These are phyloP conservation scores for Folsomia manolachei DNA, from an alignment of 2,888 invertebrate species.

Conservation along the genomic window DNA sequence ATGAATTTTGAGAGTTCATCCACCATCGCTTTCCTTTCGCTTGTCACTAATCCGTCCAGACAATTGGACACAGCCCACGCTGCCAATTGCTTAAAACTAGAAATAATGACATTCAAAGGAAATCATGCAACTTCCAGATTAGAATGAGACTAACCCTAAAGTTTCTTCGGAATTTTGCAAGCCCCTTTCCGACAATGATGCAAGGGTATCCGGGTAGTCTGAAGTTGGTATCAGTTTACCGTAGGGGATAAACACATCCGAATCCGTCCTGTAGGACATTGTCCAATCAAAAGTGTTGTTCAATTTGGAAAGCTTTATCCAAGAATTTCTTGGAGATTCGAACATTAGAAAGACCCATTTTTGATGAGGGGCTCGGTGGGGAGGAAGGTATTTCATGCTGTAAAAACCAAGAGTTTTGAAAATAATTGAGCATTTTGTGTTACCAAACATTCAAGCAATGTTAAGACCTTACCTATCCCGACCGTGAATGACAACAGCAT, in stretches of 20 bases:
- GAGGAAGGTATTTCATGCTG: slow-evolving; percentile 25
- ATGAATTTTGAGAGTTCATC: slow-evolving; percentile 43
- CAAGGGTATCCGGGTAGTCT: too few relatives aligned
- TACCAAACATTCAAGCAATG: too few relatives aligned
- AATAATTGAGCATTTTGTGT: not conserved
- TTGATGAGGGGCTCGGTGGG: slow-evolving; percentile 35
- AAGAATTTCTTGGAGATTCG: slow-evolving; percentile 44
- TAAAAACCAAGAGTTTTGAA: not conserved
- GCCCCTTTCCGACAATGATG: not conserved
- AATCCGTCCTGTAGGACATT: slow-evolving; percentile 40
- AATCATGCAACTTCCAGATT: too few relatives aligned
- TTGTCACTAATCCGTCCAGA: slow-evolving; percentile 27
- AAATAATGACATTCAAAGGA: not conserved
- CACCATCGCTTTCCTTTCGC: slow-evolving; percentile 44
- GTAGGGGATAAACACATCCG: slow-evolving; percentile 45
- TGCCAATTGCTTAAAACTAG: slow-evolving; percentile 36
- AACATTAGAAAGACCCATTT: slow-evolving; percentile 44
- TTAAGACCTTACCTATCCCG: slow-evolving; percentile 10
- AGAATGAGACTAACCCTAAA: not conserved
- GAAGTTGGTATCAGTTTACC: slow-evolving; percentile 36
- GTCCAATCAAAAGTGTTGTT: slow-evolving; percentile 46
- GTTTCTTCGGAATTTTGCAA: not conserved
- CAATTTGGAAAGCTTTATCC: slow-evolving; percentile 37
- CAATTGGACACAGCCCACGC: slow-evolving; percentile 52
- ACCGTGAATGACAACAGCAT: slow-evolving; percentile 46